Evolutionary conservation across 2,797 vertebrate species (phyloP).

Genomic region (Neosilurus mollespiculum): DNA sequence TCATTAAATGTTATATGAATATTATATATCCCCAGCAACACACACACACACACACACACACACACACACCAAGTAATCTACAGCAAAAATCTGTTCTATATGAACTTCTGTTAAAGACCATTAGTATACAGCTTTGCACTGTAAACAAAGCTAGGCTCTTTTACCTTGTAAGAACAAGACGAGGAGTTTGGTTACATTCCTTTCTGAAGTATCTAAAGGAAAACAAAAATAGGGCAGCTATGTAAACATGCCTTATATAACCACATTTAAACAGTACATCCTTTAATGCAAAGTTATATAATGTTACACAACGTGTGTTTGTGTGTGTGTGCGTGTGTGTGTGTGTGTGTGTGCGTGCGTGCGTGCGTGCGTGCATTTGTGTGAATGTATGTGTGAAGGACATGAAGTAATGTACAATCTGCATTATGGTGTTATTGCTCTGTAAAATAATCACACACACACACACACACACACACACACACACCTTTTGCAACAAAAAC

Average conservation of each 20-base stretch:
- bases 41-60: conserved; percentile 4
- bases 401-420: background rate
- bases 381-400: background rate
- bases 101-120: conserved; percentile 28
- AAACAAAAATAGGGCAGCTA: conserved; percentile 2
- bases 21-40: background rate
- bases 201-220: background rate
- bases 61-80: conserved; percentile 1
- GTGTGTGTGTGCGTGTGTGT: background rate
- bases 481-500: background rate
- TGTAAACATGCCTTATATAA: conserved; percentile 20
- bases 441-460: background rate
- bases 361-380: background rate
- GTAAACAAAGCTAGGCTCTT: conserved; percentile 6
- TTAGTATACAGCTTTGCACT: conserved; percentile 13
- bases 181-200: background rate
- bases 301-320: background rate
- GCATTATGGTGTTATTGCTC: conserved; percentile 4
- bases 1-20: background rate
- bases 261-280: conserved; percentile 7
- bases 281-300: conserved; percentile 24
- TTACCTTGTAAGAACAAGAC: conserved; percentile 18
- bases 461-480: background rate
- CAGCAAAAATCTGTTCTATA: conserved; percentile 1
- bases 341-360: background rate